Evolutionary conservation across 2,113 vertebrate species (phyloP), one percentile per base, ranked within the genome.

Genomic region (Daphoenositta chrysoptera): DNA sequence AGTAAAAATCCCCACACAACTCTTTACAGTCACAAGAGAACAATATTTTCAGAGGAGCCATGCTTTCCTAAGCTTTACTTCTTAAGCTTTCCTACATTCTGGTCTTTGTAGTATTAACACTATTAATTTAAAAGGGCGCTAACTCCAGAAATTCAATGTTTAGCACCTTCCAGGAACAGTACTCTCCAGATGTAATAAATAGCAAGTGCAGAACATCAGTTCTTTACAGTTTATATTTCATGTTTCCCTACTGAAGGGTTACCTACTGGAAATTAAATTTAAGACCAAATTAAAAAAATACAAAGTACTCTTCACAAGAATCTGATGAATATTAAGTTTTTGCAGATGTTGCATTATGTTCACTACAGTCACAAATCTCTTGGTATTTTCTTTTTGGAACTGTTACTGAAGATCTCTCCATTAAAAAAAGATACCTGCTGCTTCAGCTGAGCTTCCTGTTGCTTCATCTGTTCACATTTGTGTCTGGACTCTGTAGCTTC

Each of bases 381-480:
- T 21, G 7, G 20, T 28, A 18, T 42, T 89, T 45, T 53, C 15
- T 75, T 42, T 66, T 13, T 10, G 4, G 23, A 87, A 64, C 26
- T 66, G 10, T 20, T 83, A 80, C 4, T 44, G 30, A 92, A 81
- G 10, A 71, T 3, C 7, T 63, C 23, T 40, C 15, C 11, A 51
- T 79, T 48, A 40, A 39, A 76, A 83, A 73, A 51, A 65, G 2
- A 23, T 92, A 99, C 99, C 98, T 99, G 99, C 88, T 99, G 99
- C 91, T 99, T 99, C 48, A 99, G 98, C 92, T 99, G 99, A 42
- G 98, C 98, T 97, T 99, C 99, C 95, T 99, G 99, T 85, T 99
- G 99, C 97, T 99, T 99, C 99, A 99, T 99, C 96, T 99, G 98
- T 95, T 99, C 99, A 97, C 99, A 99, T 98, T 99, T 99, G 96